Base-by-base conservation (phyloP, 1,140 invertebrate species). In the Acromyrmex heyeri region DNA sequence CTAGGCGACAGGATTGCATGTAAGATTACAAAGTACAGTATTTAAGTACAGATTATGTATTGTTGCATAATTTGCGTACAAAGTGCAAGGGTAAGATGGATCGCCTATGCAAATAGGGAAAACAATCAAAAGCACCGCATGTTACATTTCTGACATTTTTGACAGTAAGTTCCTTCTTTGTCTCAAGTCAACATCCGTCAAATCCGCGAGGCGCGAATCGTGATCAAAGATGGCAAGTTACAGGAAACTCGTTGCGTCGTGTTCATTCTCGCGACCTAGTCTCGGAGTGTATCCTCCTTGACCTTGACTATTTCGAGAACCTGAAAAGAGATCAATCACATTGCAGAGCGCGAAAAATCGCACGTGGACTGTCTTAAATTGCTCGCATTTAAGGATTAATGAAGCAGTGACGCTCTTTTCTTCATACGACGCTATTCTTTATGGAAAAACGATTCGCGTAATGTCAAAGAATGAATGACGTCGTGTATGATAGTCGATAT, bases 221-320 rank as follows among this genome's bases (percentile, higher is more conserved):
- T 12, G 53, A 34, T 65, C 21, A 14, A 18, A 82, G 8, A 55
- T 21, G 12, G 70, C 76, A 55, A 83, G 67, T 75, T 83, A 69
- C 62, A 61, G 67, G 44, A 53, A 65, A 44, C 12, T 67, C 70
- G 55, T 16, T 6, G 78, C 18, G 30, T 90, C 87, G 34, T 67
- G 61, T 8, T 91, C 90, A 44, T 21, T 81, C 21, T 91, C 92
- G 3, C 89, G 88, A 16, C 86, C 86, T 38, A 90, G 27, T 59
- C 87, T 78, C 2, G 91, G 86, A 7, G 78, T 76, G 78, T 91
- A 91, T n/a, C 67, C 88, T 57, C 27, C 61, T 86, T 86, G 83
- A 18, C 67, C 83, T 79, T 91, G 89, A 55, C 57, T 85, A 70
- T 87, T 88, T 30, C 85, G 83, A 62, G 81, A 64, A 53, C 73